A percentile compares a stretch with the other conserved stretches of the same genome.
phyloP scores from a whole-genome alignment of 1,140 invertebrate species.

The Drosophila subobscura region DNA sequence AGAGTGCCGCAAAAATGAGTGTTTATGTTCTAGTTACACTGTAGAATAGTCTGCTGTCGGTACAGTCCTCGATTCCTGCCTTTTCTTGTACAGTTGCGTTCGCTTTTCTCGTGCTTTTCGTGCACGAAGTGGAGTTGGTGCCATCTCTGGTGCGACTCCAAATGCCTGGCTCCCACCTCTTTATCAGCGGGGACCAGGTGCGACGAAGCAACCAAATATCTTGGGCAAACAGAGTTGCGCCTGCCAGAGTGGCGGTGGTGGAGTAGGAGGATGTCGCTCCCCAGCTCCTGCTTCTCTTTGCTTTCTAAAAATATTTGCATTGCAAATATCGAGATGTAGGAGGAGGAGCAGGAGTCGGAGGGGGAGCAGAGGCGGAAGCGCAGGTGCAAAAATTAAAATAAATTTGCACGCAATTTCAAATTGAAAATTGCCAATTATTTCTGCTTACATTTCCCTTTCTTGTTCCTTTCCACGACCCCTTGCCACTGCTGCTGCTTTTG shows the following conservation, averaged over 20 bases:
- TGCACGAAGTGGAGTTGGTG: no score
- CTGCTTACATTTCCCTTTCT: slow-evolving; percentile 45
- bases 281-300: slow-evolving; percentile 12
- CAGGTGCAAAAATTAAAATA: slow-evolving; percentile 73
- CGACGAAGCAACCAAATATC: slow-evolving; percentile 66
- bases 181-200: slow-evolving; percentile 47
- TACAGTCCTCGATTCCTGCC: no score
- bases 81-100: no score
- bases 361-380: slow-evolving; percentile 7
- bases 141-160: slow-evolving; percentile 2
- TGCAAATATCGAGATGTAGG: slow-evolving; percentile 50
- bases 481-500: slow-evolving; percentile 6
- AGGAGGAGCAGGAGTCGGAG: slow-evolving; percentile 26
- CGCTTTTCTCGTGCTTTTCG: no score
- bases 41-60: no score
- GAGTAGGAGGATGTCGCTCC: not conserved
- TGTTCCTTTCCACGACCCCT: no score
- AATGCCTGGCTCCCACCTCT: slow-evolving; percentile 11
- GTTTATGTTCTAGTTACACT: no score
- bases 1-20: no score
- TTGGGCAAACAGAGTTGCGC: slow-evolving; percentile 62
- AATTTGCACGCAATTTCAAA: slow-evolving; percentile 79
- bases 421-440: slow-evolving; percentile 77
- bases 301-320: slow-evolving; percentile 79
- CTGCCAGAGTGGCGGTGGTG: not conserved